Base-by-base conservation (phyloP, 2,113 vertebrate species). In the Willisornis vidua region DNA sequence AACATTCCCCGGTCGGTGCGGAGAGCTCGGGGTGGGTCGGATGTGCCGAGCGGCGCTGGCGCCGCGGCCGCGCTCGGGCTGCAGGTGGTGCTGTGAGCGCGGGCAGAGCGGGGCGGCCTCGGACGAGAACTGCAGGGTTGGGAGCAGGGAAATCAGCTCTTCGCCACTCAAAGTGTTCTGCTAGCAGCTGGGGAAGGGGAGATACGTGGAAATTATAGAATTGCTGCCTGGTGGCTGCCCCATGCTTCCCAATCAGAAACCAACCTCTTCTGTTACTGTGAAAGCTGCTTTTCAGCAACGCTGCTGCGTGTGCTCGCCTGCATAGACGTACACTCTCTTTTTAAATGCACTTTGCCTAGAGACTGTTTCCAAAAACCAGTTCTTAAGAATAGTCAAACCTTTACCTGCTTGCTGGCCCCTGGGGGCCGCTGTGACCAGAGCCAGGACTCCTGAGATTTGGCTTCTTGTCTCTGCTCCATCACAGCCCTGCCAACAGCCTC, bases 121-220 rank as follows among this genome's bases (percentile, higher is more conserved):
- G 54, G 28, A 61, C 4, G 46, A 4, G 45, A 16, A 0, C 18
- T 28, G 59, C 3, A 51, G 23, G 1, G 2, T 5, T 3, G 57
- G 31, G 35, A 14, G 16, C 35, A 1, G 16, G 11, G 26, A 19
- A 17, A 2, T 0, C 9, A 0, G 74, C 19, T 16, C 2, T 26
- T 6, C 11, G 15, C 6, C 48, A 2, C 3, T 4, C 17, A 7
- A 0, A 35, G 9, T 2, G 0, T 2, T 15, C 37, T 7, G 35
- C 20, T 5, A 1, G 13, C 41, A 3, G n/a, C 48, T 4, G 26
- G 25, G 18, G 71, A 35, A 33, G 54, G 72, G 29, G 39, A n/a
- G 41, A 4, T 2, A 2, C 1, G 0, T 5, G 12, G n/a, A 4
- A 37, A 17, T 4, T 12, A 3, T 0, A 1, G 46, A 28, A 26